Evolutionary conservation across 2,113 vertebrate species (phyloP), one percentile per base, ranked within the genome.

Genomic region (Leptobrachium leishanense): DNA sequence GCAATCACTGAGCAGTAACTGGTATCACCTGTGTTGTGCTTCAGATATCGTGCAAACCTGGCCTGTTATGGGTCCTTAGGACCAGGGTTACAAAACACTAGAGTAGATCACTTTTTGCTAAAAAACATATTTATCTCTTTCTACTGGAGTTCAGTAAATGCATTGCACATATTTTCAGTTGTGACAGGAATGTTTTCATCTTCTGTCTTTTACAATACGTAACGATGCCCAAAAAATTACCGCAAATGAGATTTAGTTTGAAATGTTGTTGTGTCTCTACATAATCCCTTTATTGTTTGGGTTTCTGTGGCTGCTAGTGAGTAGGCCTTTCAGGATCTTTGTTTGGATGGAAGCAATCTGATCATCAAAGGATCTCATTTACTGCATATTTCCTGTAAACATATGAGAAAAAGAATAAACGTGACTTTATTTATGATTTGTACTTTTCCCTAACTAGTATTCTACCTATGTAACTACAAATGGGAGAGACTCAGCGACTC

Each of bases 261-360:
- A 78, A 71, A 79, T 59, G 70, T 79, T 77, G 75, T 77, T 74
- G 46, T 79, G 77, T 68, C 77, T 79, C 63, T 74, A 68, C 69
- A 79, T 79, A 74, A 79, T 73, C 46, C 70, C 74, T 40, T 74
- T 67, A 79, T 74, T 79, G 62, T 68, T 79, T 73, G 77, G 70
- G 54, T 79, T 73, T 50, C 41, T 73, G 67, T 79, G 72, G 62
- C 77, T 65, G 59, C 53, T 73, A 65, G 50, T 43, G 50, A 79
- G 63, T 59, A 59, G 31, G 44, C 41, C 71, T 79, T 68, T 74
- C 77, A 67, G 40, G 53, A 67, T 31, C 77, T 67, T 78, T 79
- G 70, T 79, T 79, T 67, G 63, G 74, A 74, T 73, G 40, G 46
- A 79, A 41, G 20, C 63, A 44, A 11, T 74, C 41, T 66, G 13